Evolutionary conservation across 2,797 vertebrate species (phyloP), one percentile per base, ranked within the genome.

Genomic region (Crax fasciolata): DNA sequence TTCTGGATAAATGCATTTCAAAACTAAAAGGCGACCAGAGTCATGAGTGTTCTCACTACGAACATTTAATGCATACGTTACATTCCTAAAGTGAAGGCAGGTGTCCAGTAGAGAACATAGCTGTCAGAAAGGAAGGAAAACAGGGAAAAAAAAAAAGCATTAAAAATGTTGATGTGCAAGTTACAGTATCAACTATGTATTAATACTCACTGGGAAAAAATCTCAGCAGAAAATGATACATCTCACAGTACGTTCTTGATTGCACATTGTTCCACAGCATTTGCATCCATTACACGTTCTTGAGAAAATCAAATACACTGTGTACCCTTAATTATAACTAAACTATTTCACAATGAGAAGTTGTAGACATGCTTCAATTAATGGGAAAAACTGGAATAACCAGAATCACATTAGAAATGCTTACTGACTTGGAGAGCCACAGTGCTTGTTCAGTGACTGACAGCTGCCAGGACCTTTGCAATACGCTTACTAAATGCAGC

Each of bases 51-150:
- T 95, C 98, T 98, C 97, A 97, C 98, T 98, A 98, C 97, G 98
- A 98, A 98, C 98, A 94, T 87, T 91, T 96, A 96, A 96, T 96
- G 96, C 95, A 95, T 97, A 98, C 92, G 35, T 96, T 98, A 99
- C 98, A 98, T 98, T 99, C 98, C 98, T 98, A 98, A 99, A 97
- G 97, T 97, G 98, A 99, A 98, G 98, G 98, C 98, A 99, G 98
- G 98, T 98, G 97, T 97, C 98, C 98, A 98, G 97, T 93, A 97
- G 97, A 98, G 98, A 98, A 98, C 94, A 96, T 77, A 97, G 98
- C 95, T 97, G 92, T 97, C 96, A 95, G 97, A 96, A 98, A 98
- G 98, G 97, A 97, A 98, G 98, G 89, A 97, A 97, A 96, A 84
- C 55, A 86, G 80, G 97, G 97, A 98, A 57, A 57, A 57, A 57